Conservation (phyloP, 2,113 vertebrate genomes). For the Galemys pyrenaicus region DNA sequence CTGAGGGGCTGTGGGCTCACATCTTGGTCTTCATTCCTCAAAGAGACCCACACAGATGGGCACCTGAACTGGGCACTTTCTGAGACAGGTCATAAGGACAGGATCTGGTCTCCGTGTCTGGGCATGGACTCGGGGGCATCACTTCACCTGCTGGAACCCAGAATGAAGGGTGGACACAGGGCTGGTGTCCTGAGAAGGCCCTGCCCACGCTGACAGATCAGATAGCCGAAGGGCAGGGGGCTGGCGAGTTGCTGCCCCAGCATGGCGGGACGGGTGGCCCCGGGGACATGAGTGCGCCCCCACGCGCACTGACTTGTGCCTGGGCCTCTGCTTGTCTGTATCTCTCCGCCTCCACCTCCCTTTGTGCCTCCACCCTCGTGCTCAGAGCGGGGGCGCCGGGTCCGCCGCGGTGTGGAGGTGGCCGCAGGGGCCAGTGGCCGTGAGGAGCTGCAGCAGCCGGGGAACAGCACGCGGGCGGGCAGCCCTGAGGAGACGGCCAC, state of each 20-base stretch:
- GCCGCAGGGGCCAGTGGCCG: conserved; percentile 27
- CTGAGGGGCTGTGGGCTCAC: not conserved
- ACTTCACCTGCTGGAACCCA: not conserved
- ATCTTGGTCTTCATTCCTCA: not conserved
- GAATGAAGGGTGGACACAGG: no score
- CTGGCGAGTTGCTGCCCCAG: not conserved
- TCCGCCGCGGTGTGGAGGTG: conserved; percentile 68
- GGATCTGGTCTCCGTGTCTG: not conserved
- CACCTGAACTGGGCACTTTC: not conserved
- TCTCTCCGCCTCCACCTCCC: not conserved
- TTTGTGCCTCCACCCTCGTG: not conserved
- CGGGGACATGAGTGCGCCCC: accelerated
- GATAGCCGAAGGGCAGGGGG: not conserved
- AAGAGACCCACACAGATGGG: no score
- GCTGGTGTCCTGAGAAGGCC: not conserved
- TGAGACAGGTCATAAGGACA: no score
- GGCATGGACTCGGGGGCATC: accelerated
- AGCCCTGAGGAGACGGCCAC: conserved; percentile 87
- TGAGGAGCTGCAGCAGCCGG: not conserved
- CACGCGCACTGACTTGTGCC: not conserved
- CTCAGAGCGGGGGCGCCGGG: conserved; percentile 62
- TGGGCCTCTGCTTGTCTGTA: not conserved
- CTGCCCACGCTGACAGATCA: not conserved
- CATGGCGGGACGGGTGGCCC: accelerated
- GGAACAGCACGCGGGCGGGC: conserved; percentile 85